A percentile compares a stretch with the other conserved stretches of the same genome.
Conservation (phyloP, 1,140 invertebrate species). For the Stegodyphus dumicola region DNA sequence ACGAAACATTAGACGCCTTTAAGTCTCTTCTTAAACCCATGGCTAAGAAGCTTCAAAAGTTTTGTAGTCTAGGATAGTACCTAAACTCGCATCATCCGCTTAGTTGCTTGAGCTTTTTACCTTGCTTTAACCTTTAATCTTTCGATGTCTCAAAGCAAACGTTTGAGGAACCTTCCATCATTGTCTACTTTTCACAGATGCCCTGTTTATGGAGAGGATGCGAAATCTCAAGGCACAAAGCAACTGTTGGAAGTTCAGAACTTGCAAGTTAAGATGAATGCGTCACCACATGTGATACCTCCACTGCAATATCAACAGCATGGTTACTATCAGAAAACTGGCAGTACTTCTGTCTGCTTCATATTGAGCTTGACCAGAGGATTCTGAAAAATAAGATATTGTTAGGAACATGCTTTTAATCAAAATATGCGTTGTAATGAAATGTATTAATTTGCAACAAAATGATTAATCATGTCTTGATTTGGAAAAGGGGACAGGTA, state of each 20-base stretch:
- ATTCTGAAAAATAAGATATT: constrained; percentile 10
- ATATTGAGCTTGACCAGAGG: constrained; percentile 37
- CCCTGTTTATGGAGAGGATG: constrained; percentile 28
- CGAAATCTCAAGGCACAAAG: constrained; percentile 53
- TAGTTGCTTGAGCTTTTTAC: constrained; percentile 51
- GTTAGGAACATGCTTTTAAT: no score
- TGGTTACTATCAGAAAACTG: constrained; percentile 42
- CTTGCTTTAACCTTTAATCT: constrained; percentile 11
- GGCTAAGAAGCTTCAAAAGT: constrained; percentile 10
- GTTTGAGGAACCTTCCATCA: constrained; percentile 5
- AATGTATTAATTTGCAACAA: no score
- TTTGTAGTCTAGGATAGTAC: constrained; percentile 1
- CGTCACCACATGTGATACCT: constrained; percentile 44
- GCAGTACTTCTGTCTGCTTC: constrained; percentile 28
- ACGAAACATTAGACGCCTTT: constrained; percentile 11
- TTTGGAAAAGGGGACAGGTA: no score
- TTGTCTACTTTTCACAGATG: constrained; percentile 26
- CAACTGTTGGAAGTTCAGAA: constrained; percentile 41
- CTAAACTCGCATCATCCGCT: constrained; percentile 13
- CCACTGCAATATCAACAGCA: constrained; percentile 46
- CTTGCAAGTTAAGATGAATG: not conserved
- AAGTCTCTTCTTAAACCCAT: constrained; percentile 6
- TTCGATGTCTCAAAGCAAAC: not conserved
- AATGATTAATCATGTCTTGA: no score
- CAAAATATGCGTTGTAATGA: no score